Evolutionary conservation across 2,797 vertebrate species (phyloP).

Genomic region (Loris lydekkerianus): DNA sequence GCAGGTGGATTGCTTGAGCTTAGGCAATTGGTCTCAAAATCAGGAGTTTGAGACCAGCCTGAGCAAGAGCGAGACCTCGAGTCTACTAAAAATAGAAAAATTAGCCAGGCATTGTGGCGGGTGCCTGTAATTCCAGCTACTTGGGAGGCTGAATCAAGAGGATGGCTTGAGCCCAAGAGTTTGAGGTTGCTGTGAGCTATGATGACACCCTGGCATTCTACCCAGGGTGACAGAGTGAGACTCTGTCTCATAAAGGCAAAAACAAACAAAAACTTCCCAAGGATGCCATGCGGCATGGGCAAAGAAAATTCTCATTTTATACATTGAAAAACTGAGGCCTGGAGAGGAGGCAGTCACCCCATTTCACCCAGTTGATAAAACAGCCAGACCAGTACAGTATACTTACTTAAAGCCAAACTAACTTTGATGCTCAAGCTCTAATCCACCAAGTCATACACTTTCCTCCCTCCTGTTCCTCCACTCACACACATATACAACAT

Average conservation of each 20-base stretch:
- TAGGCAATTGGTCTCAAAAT: too few species aligned
- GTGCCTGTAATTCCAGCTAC: too few species aligned
- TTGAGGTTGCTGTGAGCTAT: too few species aligned
- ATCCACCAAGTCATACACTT: not conserved
- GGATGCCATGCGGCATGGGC: not conserved
- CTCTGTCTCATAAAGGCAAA: not conserved
- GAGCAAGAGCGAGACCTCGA: too few species aligned
- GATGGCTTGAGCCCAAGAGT: too few species aligned
- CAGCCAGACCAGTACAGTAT: not conserved
- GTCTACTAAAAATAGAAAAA: too few species aligned
- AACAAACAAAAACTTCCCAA: not conserved
- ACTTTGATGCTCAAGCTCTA: not conserved
- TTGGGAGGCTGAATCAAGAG: too few species aligned
- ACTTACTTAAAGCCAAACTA: not conserved
- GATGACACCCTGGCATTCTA: too few species aligned
- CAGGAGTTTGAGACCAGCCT: too few species aligned
- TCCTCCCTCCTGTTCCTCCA: not conserved
- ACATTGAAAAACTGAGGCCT: constrained; percentile 15
- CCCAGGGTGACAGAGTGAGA: too few species aligned
- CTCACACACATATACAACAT: not conserved
- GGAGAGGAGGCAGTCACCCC: not conserved
- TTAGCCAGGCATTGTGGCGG: too few species aligned
- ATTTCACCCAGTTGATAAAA: not conserved
- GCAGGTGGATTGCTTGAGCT: too few species aligned
- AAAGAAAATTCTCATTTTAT: constrained; percentile 39